A percentile compares a stretch with the other conserved stretches of the same genome.
Evolutionary conservation across 2,888 invertebrate species (phyloP).

Genomic region (Neria commutata): DNA sequence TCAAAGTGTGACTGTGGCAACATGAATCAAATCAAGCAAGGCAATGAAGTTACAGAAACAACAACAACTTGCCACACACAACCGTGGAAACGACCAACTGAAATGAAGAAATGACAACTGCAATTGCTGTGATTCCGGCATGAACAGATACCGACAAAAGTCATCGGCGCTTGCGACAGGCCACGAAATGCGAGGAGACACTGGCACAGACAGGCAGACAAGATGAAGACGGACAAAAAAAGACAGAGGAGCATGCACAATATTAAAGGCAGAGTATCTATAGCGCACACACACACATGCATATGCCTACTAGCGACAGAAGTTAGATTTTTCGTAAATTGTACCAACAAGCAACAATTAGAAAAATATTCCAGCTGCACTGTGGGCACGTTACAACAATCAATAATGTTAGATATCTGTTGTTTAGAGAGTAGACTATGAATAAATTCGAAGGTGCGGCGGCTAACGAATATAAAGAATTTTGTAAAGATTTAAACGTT

Average conservation of each 20-base stretch:
- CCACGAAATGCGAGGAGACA: no score
- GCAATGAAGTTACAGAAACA: no score
- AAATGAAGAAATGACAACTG: slow-evolving; percentile 1
- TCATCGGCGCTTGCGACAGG: slow-evolving; percentile 4
- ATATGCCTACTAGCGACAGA: background rate
- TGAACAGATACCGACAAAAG: background rate
- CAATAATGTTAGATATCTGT: no score
- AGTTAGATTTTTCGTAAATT: slow-evolving; percentile 1
- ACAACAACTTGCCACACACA: no score
- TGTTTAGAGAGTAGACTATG: no score
- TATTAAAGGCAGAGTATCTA: background rate
- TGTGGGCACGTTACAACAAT: no score
- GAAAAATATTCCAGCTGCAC: background rate
- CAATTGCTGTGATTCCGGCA: slow-evolving; percentile 1
- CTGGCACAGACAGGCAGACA: no score
- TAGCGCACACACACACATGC: background rate
- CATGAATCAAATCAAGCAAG: background rate
- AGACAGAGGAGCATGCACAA: background rate
- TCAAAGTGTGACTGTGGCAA: background rate
- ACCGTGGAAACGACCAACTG: background rate
- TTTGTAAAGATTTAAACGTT: no score
- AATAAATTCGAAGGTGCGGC: no score
- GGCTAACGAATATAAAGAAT: no score
- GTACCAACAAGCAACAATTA: slow-evolving; percentile 2
- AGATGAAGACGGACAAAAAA: no score